Evolutionary conservation across 1,140 invertebrate genomes (phyloP).

Genomic region (Temnothorax curvispinosus): DNA sequence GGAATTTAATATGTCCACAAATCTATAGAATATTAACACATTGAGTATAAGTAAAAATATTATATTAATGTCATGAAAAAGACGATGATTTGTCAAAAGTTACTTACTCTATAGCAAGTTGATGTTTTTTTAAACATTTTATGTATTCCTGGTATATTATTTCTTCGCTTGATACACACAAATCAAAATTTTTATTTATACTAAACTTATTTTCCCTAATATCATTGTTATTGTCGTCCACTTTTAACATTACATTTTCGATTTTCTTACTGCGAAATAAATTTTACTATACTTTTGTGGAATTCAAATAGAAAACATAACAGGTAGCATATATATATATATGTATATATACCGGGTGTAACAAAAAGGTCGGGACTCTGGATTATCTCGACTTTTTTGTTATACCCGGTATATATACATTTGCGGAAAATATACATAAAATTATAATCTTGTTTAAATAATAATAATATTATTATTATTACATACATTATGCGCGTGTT

Average conservation of each 20-base stretch:
- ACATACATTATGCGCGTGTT: neutral
- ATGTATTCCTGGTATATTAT: slow-evolving; percentile 15
- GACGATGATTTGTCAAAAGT: neutral
- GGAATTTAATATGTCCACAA: neutral
- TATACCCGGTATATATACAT: no score
- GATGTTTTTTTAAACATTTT: slow-evolving; percentile 28
- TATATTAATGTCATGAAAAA: neutral
- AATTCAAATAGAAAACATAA: neutral
- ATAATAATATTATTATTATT: neutral
- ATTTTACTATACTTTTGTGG: neutral
- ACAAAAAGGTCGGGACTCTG: no score
- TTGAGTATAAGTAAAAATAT: neutral
- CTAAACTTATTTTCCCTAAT: neutral
- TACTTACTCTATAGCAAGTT: slow-evolving; percentile 38
- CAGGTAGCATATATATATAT: neutral
- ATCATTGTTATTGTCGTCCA: neutral
- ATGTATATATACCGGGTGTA: neutral
- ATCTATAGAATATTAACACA: neutral
- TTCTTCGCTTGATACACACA: neutral
- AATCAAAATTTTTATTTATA: neutral
- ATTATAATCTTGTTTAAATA: neutral
- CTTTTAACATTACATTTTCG: slow-evolving; percentile 2
- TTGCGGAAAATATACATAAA: neutral
- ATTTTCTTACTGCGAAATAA: slow-evolving; percentile 11
- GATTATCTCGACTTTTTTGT: no score